A percentile compares a stretch with the other conserved stretches of the same genome.
These are phyloP conservation scores for Xenentodon cancila DNA, from an alignment of 2,797 vertebrate species.

Conservation along the genomic window DNA sequence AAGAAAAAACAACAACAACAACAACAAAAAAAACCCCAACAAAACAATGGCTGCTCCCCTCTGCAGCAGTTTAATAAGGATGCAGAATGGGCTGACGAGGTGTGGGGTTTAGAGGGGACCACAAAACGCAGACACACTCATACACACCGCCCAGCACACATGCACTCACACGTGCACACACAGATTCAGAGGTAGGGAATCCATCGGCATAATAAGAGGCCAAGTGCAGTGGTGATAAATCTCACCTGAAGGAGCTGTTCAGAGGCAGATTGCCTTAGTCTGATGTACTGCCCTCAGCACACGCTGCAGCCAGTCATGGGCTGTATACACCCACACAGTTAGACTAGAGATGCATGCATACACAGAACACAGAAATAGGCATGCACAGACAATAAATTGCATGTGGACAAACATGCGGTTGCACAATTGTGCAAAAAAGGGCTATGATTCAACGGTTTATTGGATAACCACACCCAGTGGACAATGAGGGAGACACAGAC, in stretches of 20 bases:
- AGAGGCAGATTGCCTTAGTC: slow-evolving; percentile 78
- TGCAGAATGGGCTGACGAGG: slow-evolving; percentile 54
- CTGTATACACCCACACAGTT: slow-evolving; percentile 62
- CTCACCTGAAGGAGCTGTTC: slow-evolving; percentile 83
- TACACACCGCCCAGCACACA: slow-evolving; percentile 40
- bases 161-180: slow-evolving; percentile 49
- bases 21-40: slow-evolving; percentile 10
- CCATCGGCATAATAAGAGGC: slow-evolving; percentile 83
- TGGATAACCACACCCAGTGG: slow-evolving; percentile 60
- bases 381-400: slow-evolving; percentile 6
- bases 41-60: slow-evolving; percentile 72
- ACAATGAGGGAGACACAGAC: slow-evolving; percentile 28
- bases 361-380: slow-evolving; percentile 28
- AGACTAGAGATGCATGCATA: slow-evolving; percentile 36
- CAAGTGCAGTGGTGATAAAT: slow-evolving; percentile 85
- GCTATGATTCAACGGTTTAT: slow-evolving; percentile 34
- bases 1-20: neutral
- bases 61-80: slow-evolving; percentile 81
- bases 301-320: slow-evolving; percentile 68
- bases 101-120: slow-evolving; percentile 10
- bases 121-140: slow-evolving; percentile 35
- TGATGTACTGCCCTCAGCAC: slow-evolving; percentile 77
- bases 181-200: slow-evolving; percentile 74
- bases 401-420: slow-evolving; percentile 6
- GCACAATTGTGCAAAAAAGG: slow-evolving; percentile 13